Percentiles rank a stretch among this genome's conserved stretches.
Evolutionary conservation across 2,888 invertebrate species (phyloP).

Genomic region (Megastigmus dorsalis): DNA sequence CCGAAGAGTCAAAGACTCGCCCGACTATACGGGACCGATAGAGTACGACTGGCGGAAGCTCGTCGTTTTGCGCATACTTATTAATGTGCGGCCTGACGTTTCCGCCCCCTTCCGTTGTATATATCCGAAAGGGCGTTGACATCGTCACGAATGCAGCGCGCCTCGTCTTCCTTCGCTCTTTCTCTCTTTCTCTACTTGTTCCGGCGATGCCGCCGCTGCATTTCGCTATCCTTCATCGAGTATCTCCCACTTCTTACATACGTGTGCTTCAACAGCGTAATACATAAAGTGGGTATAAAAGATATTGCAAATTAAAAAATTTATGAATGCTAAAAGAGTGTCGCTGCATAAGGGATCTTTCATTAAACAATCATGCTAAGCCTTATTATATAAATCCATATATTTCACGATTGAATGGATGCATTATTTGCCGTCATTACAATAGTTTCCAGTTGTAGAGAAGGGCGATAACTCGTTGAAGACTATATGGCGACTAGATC

Average conservation of each 20-base stretch:
- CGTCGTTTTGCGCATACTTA: conserved; percentile 61
- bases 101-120: conserved; percentile 64
- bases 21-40: background rate
- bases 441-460: background rate
- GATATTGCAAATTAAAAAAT: background rate
- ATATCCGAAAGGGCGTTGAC: conserved; percentile 64
- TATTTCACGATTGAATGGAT: conserved; percentile 14
- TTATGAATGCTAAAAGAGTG: background rate
- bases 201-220: background rate
- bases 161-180: background rate
- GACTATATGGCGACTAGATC: too few relatives aligned
- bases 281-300: too few relatives aligned
- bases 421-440: background rate
- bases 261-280: too few relatives aligned
- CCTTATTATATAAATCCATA: conserved; percentile 2
- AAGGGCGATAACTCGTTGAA: background rate
- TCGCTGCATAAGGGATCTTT: background rate
- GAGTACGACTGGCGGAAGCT: conserved; percentile 50
- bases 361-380: background rate
- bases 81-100: conserved; percentile 64
- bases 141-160: conserved; percentile 50
- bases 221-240: background rate
- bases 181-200: background rate
- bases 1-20: background rate
- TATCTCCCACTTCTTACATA: too few relatives aligned